Conservation (phyloP, 2,888 invertebrate genomes). For the Ptychoptera albimana region DNA sequence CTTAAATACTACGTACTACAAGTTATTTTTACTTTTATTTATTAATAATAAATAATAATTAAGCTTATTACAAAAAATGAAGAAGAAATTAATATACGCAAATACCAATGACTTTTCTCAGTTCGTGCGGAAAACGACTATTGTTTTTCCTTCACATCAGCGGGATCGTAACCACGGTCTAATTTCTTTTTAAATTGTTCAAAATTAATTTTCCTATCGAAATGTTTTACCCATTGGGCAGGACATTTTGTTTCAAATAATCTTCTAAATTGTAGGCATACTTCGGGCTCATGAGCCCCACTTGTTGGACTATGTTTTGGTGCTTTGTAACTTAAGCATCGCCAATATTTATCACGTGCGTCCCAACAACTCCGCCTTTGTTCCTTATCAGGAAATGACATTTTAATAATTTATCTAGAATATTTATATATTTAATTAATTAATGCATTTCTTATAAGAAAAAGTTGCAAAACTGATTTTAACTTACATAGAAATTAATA, state of each 20-base stretch:
- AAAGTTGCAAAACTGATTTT: too few species aligned
- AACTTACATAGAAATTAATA: too few species aligned
- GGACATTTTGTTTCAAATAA: constrained; percentile 64
- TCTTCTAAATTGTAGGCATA: constrained; percentile 54
- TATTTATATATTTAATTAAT: too few species aligned
- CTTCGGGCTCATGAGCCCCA: constrained; percentile 36
- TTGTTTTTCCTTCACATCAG: too few species aligned
- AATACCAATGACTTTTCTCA: too few species aligned
- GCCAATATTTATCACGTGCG: constrained; percentile 76
- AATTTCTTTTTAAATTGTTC: constrained; percentile 77
- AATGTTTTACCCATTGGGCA: constrained; percentile 82
- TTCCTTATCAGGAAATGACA: constrained; percentile 71
- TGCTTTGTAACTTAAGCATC: constrained; percentile 60
- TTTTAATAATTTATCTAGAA: constrained; percentile 20
- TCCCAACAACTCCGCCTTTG: constrained; percentile 72
- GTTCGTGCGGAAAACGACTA: too few species aligned
- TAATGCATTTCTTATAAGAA: too few species aligned
- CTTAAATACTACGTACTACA: too few species aligned
- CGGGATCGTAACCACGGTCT: constrained; percentile 71
- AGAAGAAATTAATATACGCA: not conserved
- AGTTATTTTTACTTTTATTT: too few species aligned
- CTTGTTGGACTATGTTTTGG: constrained; percentile 30
- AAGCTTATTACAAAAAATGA: not conserved
- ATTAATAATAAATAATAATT: too few species aligned
- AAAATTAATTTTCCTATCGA: constrained; percentile 79